A percentile compares a stretch with the other conserved stretches of the same genome.
Conservation (phyloP, 1,140 invertebrate species). For the Zophobas atratus region DNA sequence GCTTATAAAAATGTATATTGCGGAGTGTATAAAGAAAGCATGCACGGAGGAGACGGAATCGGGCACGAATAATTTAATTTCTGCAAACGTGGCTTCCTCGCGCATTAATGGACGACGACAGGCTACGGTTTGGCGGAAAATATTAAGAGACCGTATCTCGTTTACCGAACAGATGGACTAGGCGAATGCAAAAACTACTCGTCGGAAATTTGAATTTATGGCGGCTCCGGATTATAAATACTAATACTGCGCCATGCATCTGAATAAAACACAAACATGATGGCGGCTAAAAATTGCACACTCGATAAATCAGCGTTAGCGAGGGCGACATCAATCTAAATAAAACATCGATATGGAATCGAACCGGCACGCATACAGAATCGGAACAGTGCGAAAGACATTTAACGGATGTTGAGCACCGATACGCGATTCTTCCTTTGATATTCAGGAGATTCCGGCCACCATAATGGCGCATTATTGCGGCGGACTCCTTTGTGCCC, state of each 20-base stretch:
- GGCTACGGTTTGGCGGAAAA: not conserved
- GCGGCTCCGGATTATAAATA: constrained; percentile 18
- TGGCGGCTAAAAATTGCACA: constrained; percentile 17
- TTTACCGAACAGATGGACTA: no score
- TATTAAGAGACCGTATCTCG: not conserved
- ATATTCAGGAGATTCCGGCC: constrained; percentile 40
- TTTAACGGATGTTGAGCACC: constrained; percentile 49
- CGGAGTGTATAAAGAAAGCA: constrained; percentile 24
- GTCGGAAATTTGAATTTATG: constrained; percentile 8
- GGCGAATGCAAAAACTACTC: no score
- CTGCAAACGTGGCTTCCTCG: constrained; percentile 2
- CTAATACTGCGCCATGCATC: constrained; percentile 12
- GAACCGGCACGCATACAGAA: constrained; percentile 36
- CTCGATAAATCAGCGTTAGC: constrained; percentile 49
- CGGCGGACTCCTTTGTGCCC: constrained; percentile 9
- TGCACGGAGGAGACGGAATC: constrained; percentile 10
- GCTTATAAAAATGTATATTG: constrained; percentile 38
- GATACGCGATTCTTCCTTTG: constrained; percentile 45
- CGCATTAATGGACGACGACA: constrained; percentile 5
- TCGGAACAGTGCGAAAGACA: constrained; percentile 30
- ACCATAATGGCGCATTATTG: constrained; percentile 40
- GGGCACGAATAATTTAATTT: constrained; percentile 16
- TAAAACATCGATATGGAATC: constrained; percentile 49
- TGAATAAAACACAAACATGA: constrained; percentile 34
- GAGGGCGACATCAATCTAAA: constrained; percentile 49